phyloP scores from a whole-genome alignment of 2,888 invertebrate species.

The Nebria salina region DNA sequence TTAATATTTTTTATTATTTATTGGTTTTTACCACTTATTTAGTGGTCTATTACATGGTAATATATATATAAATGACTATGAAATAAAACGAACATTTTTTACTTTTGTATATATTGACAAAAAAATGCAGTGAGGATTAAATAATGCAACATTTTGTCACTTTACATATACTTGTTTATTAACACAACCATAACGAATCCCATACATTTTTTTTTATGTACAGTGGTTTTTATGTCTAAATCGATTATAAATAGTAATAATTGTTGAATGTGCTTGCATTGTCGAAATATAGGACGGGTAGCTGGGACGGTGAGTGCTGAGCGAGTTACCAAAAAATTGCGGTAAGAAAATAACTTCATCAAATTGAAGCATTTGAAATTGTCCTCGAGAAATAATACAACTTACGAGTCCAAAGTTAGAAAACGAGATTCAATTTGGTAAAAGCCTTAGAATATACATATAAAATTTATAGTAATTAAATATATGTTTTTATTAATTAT shows the following conservation, averaged over 20 bases:
- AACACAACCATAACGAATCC: conserved; percentile 42
- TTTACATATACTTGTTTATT: conserved; percentile 41
- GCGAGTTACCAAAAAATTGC: conserved; percentile 11
- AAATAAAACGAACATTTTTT: too few relatives aligned
- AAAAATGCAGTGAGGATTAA: not conserved
- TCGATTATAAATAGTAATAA: not conserved
- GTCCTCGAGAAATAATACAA: not conserved
- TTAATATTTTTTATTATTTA: too few relatives aligned
- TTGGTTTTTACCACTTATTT: too few relatives aligned
- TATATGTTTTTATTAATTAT: not conserved
- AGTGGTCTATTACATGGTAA: too few relatives aligned
- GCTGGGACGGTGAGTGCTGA: conserved; percentile 45
- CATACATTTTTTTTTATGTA: conserved; percentile 36
- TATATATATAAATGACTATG: too few relatives aligned
- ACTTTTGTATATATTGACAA: too few relatives aligned
- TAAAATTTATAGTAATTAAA: not conserved
- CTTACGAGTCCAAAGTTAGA: not conserved
- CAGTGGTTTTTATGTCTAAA: conserved; percentile 14
- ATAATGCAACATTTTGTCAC: not conserved
- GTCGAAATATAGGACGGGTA: conserved; percentile 40
- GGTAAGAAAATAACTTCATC: conserved; percentile 2
- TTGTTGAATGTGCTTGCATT: conserved; percentile 30
- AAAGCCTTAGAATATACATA: not conserved
- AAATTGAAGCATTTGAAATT: too few relatives aligned
- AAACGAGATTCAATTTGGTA: not conserved